Evolutionary conservation across 2,113 vertebrate species (phyloP).

Genomic region (Nannospalax galili): DNA sequence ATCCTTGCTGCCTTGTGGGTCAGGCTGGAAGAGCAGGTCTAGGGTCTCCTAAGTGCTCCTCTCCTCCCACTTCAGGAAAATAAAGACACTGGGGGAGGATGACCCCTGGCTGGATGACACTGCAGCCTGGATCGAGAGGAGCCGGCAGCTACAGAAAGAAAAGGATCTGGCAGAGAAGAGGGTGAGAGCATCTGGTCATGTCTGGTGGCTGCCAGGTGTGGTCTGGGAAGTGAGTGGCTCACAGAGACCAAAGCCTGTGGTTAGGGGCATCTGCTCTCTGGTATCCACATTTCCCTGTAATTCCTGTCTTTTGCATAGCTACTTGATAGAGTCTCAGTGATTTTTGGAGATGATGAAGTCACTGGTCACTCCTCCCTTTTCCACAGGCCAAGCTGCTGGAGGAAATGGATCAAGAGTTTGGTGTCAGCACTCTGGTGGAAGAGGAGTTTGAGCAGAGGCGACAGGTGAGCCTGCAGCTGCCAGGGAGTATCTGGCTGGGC

Average conservation of each 20-base stretch:
- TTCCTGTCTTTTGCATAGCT: too few species aligned
- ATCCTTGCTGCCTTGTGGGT: neutral
- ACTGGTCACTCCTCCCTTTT: neutral
- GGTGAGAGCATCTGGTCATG: constrained; percentile 77
- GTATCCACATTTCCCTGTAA: neutral
- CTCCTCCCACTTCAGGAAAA: constrained; percentile 84
- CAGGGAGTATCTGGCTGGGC: accelerated
- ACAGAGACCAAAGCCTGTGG: accelerated
- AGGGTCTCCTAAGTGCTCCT: neutral
- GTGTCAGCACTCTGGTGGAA: constrained; percentile 93
- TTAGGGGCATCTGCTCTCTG: accelerated
- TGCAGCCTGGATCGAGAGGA: constrained; percentile 92
- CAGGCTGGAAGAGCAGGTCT: accelerated
- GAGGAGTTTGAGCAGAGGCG: constrained; percentile 92
- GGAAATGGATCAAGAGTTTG: constrained; percentile 97
- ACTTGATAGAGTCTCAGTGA: neutral
- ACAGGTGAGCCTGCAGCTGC: constrained; percentile 75
- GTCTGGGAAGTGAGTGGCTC: neutral
- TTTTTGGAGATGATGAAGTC: neutral
- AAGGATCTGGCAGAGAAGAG: constrained; percentile 95
- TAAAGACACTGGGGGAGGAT: constrained; percentile 92
- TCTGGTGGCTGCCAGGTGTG: neutral
- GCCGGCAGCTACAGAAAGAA: constrained; percentile 91
- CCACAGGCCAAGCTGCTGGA: constrained; percentile 91
- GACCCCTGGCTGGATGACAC: constrained; percentile 95